Base-by-base conservation (phyloP, 2,888 invertebrate species). In the Agrotis clavis region DNA sequence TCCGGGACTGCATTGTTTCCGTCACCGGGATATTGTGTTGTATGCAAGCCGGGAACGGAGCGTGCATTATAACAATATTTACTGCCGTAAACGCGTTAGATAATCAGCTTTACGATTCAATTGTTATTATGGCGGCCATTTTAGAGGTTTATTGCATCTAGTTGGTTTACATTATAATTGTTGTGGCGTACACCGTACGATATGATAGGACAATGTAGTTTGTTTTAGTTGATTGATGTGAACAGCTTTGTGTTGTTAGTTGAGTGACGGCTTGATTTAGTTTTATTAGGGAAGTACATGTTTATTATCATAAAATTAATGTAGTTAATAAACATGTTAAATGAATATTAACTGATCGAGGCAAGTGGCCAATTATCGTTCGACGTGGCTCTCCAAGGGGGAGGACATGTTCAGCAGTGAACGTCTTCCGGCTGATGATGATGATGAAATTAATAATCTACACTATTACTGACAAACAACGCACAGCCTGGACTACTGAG, bases 1-100 rank as follows among this genome's bases (percentile, higher is more conserved):
- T 86, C 90, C 86, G 89, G 89, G 90, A 87, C 80, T 81, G 86
- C 85, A 86, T 88, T 89, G 88, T 89, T 84, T 85, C 78, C 77
- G 67, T 82, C 76, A 78, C 68, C 76, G 74, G 75, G 74, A 84
- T 85, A 85, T 85, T 84, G 84, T 78, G 79, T 82, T 84, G 84
- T 79, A 80, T 83, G 81, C 84, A 86, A 71, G 77, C 62, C 77
- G 69, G 74, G 81, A 70, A 76, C 67, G 76, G 82, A 60, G 74
- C 68, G 53, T 81, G 85, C 78, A 82, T 79, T 85, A 81, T 79
- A 77, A 82, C 75, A 71, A 77, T 84, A 84, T 86, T 82, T 80
- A 79, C 72, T 75, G 82, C 74, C 75, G 60, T 68, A 61, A 65
- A 67, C 68, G 54, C 76, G 82, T 74, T 71, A 81, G 82, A 71